Base-by-base conservation (phyloP, 1,140 invertebrate genomes). In the Drosophila kohkoa region DNA sequence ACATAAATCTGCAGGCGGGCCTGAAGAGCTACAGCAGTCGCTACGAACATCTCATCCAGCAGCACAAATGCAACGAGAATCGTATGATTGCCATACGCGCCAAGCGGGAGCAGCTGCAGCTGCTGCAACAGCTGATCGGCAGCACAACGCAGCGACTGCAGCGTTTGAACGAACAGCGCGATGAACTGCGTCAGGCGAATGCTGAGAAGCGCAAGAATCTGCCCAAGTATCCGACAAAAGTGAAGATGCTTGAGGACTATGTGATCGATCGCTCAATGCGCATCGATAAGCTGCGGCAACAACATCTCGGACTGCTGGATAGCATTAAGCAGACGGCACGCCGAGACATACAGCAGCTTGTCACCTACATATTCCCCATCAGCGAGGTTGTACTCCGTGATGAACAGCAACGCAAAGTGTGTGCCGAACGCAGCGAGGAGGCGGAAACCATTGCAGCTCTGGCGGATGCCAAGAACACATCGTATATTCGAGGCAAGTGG, bases 291-390 rank as follows among this genome's bases (percentile, higher is more conserved):
- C 91, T 94, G 58, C 93, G 93, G 15, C 93, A 94, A 52, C 90
- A 90, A n/a, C 91, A 95, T 32, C 81, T 92, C 11, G 91, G 92
- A 43, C 93, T 94, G 66, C 92, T 94, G 59, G 93, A 94, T 30
- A 92, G 94, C 77, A 90, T 95, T 30, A 96, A 96, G 79, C 94
- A 94, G 88, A 85, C 94, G 35, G 93, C 95, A 25, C 93, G 94
- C 69, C 92, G 92, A 20, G 94, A 94, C 69, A 94, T 96, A 7
- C 93, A 95, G 71, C 95, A 96, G 82, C 93, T 97, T 30, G 94
- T 96, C 45, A 93, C 95, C 58, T 96, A 95, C 83, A 95, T 97
- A 80, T 97, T 97, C 92, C 96, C 96, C 15, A 95, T 97, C 13
- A 71, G 73, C 0, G 87, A 92, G 67, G 78, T 91, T 20, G 81